Evolutionary conservation across 2,888 invertebrate genomes (phyloP).

Genomic region (Formica aserva): DNA sequence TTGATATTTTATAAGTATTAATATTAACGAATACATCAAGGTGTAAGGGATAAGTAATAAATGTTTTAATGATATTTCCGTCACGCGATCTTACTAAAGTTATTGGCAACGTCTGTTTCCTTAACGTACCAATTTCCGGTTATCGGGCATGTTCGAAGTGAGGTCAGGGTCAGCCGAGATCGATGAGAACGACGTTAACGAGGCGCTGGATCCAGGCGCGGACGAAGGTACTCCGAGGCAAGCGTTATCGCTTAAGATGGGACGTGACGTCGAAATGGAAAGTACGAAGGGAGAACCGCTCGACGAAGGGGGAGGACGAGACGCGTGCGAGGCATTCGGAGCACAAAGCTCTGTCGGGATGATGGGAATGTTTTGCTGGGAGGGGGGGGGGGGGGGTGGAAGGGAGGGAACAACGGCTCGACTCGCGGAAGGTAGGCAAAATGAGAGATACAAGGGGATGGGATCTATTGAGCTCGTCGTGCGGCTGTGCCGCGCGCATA

Average conservation of each 20-base stretch:
- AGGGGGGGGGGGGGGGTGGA: not conserved
- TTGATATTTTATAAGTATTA: not conserved
- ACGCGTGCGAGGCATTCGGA: conserved; percentile 68
- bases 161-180: conserved; percentile 54
- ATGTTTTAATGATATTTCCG: conserved; percentile 14
- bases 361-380: conserved; percentile 49
- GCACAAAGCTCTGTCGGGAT: conserved; percentile 68
- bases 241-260: conserved; percentile 49
- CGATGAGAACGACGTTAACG: conserved; percentile 54
- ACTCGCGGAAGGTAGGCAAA: conserved; percentile 29
- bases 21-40: not conserved
- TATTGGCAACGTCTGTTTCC: conserved; percentile 45
- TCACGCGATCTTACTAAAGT: not conserved
- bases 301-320: conserved; percentile 13
- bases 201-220: conserved; percentile 47
- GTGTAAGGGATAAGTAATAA: not conserved
- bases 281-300: conserved; percentile 45
- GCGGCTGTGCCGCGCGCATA: conserved; percentile 71
- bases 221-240: conserved; percentile 49
- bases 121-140: conserved; percentile 49
- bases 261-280: conserved; percentile 52
- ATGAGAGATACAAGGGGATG: conserved; percentile 65
- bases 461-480: conserved; percentile 75
- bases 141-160: conserved; percentile 46
- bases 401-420: conserved; percentile 48